Conservation (phyloP, 2,888 invertebrate genomes). For the Athalia cordata region DNA sequence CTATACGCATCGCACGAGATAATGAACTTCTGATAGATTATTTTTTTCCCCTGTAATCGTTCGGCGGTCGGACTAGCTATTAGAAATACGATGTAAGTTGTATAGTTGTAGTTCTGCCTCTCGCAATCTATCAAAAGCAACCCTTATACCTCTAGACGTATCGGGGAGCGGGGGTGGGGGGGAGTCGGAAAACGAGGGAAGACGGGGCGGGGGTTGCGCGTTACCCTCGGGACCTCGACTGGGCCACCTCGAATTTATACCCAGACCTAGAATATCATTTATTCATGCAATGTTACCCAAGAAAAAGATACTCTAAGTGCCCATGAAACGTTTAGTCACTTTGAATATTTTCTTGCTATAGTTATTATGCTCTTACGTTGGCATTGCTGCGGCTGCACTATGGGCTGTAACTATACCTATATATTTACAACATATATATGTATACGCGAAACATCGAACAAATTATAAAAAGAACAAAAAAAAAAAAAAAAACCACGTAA, state of each 20-base stretch:
- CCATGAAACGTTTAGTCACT: conserved; percentile 71
- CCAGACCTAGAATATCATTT: conserved; percentile 66
- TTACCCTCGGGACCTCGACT: conserved; percentile 63
- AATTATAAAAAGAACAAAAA: too few relatives aligned
- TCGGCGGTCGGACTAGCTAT: neutral
- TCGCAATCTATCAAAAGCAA: conserved; percentile 41
- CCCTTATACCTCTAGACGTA: conserved; percentile 27
- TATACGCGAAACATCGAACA: too few relatives aligned
- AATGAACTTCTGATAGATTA: too few relatives aligned
- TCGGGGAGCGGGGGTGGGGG: neutral
- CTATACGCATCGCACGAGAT: too few relatives aligned
- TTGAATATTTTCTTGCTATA: conserved; percentile 53
- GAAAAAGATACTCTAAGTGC: conserved; percentile 70
- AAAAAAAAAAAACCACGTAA: too few relatives aligned
- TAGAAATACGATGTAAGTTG: neutral
- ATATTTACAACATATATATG: too few relatives aligned
- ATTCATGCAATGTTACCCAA: conserved; percentile 70
- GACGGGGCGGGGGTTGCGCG: conserved; percentile 1
- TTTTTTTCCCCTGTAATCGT: too few relatives aligned
- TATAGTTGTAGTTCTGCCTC: conserved; percentile 17
- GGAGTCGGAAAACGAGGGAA: neutral
- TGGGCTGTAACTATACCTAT: too few relatives aligned
- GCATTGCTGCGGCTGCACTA: neutral
- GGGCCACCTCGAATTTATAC: conserved; percentile 72
- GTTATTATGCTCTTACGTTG: too few relatives aligned